Base-by-base conservation (phyloP, 2,888 invertebrate genomes). In the Operophtera brumata region DNA sequence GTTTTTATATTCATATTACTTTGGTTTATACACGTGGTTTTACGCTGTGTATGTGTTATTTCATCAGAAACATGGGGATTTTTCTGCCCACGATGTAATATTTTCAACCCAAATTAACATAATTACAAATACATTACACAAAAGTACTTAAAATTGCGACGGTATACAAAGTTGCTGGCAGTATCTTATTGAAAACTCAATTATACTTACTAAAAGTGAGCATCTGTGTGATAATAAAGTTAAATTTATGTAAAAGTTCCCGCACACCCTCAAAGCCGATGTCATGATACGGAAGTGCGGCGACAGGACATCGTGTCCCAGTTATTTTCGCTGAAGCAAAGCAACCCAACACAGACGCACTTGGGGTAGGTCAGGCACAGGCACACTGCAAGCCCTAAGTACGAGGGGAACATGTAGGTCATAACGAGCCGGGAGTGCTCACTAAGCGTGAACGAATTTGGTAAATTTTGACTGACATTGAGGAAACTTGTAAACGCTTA, bases 281-380 rank as follows among this genome's bases (percentile, higher is more conserved):
- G 9, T n/a, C 13, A 47, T 55, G 36, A 36, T 57, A 64, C 78
- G 83, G 83, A 85, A 81, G 78, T 79, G 71, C 67, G 68, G 61
- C 66, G 63, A 67, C 69, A 64, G 65, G 61, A 65, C 66, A 63
- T 64, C 66, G 73, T 74, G 79, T 82, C 82, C 85, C 80, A 78
- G 79, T 81, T 85, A 83, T 83, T 86, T 86, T 79, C 71, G 77
- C 77, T 67, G 73, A 67, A 54, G 69, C 70, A 69, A 67, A 54
- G 69, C 70, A 69, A 65, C 80, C 64, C 84, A 89, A 86, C 71
- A 70, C 70, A 75, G 74, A 70, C 75, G 64, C 61, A 62, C 70
- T 84, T 90, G 80, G 60, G 84, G 82, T 75, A 90, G 89, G 89
- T 90, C 89, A 79, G 81, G 80, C 76, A 77, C 81, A 87, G 82